Evolutionary conservation across 2,113 vertebrate species (phyloP).

Genomic region (Chamaetylas fuelleborni): DNA sequence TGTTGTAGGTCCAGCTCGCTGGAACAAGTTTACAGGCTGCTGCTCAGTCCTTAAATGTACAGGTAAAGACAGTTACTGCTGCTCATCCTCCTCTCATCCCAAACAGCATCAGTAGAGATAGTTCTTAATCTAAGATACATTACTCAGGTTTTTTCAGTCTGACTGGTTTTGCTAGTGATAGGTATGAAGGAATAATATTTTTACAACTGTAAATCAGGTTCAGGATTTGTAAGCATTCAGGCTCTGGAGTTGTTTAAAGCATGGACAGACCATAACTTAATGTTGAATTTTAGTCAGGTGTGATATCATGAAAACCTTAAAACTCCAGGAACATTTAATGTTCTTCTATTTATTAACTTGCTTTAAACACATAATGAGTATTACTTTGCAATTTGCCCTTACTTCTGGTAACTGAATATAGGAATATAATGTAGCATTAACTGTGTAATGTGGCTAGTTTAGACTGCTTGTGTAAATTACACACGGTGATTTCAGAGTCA

Average conservation of each 20-base stretch:
- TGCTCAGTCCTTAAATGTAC: constrained; percentile 83
- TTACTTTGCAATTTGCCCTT: not conserved
- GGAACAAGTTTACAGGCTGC: constrained; percentile 84
- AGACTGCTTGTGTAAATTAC: not conserved
- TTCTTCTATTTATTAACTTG: not conserved
- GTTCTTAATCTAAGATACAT: not conserved
- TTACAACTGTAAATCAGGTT: not conserved
- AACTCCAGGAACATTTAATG: not conserved
- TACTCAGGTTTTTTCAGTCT: not conserved
- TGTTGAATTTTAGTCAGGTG: not conserved
- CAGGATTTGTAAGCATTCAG: not conserved
- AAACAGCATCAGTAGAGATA: not conserved
- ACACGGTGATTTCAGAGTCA: not conserved
- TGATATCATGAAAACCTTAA: not conserved
- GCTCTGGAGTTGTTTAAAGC: not conserved
- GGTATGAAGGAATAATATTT: not conserved
- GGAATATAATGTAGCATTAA: not conserved
- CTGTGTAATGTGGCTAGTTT: not conserved
- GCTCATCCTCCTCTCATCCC: not conserved
- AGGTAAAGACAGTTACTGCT: constrained; percentile 70
- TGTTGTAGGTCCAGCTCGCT: constrained; percentile 82
- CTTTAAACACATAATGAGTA: not conserved
- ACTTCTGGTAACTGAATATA: not conserved
- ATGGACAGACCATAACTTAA: not conserved
- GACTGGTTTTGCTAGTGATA: not conserved